These are phyloP conservation scores for Gymnopithys bicolor DNA, from an alignment of 2,797 vertebrate species.

Conservation along the genomic window DNA sequence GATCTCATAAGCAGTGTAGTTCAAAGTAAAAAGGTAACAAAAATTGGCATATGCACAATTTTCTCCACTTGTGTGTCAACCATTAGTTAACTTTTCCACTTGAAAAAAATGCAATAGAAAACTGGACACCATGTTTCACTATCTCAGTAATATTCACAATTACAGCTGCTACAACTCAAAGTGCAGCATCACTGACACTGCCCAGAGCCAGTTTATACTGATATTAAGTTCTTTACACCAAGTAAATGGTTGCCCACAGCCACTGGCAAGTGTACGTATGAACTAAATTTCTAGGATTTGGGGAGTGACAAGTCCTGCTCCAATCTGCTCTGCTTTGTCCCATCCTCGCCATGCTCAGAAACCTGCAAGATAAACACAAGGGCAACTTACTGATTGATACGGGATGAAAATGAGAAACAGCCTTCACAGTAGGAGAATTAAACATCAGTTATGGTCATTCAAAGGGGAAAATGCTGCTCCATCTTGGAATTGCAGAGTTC, in stretches of 20 bases:
- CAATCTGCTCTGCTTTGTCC: constrained; percentile 87
- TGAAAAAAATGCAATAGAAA: constrained; percentile 90
- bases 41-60: constrained; percentile 91
- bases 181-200: constrained; percentile 76
- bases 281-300: constrained; percentile 89
- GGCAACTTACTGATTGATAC: constrained; percentile 67
- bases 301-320: constrained; percentile 91
- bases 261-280: constrained; percentile 87
- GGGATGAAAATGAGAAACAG: constrained; percentile 26
- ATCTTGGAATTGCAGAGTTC: background rate
- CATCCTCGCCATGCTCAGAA: constrained; percentile 87
- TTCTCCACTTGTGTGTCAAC: constrained; percentile 87
- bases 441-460: constrained; percentile 36
- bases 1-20: constrained; percentile 84
- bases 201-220: constrained; percentile 85
- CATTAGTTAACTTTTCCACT: constrained; percentile 86
- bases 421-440: constrained; percentile 5
- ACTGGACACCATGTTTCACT: constrained; percentile 88
- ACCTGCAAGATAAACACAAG: constrained; percentile 82
- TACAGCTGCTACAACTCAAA: constrained; percentile 83
- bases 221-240: constrained; percentile 89
- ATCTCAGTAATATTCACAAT: constrained; percentile 87
- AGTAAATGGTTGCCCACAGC: constrained; percentile 88
- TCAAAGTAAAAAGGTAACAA: constrained; percentile 85
- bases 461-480: constrained; percentile 42